Conservation (phyloP, 2,888 invertebrate species). For the Ormyrus rosae region DNA sequence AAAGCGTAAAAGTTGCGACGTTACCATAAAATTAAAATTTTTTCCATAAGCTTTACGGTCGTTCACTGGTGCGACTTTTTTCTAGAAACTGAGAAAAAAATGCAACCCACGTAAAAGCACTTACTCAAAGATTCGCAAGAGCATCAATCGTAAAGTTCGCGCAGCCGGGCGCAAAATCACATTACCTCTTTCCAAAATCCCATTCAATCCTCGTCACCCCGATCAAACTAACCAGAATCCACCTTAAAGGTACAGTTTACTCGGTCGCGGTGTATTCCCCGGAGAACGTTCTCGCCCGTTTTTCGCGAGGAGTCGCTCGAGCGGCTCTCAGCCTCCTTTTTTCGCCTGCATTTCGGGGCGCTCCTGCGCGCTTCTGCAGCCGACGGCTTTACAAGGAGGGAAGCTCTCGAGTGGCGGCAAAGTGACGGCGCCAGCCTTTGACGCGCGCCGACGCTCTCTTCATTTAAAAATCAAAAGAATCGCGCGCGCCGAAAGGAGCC, state of each 20-base stretch:
- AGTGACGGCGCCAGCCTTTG: constrained; percentile 9
- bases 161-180: no score
- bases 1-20: no score
- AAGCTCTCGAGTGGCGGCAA: constrained; percentile 18
- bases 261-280: not conserved
- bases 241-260: not conserved
- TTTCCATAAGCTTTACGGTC: no score
- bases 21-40: no score
- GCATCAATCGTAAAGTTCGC: no score
- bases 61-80: no score
- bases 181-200: no score
- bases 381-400: constrained; percentile 2
- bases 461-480: constrained; percentile 27
- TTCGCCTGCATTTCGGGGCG: not conserved
- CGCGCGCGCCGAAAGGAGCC: not conserved
- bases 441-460: constrained; percentile 1
- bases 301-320: not conserved
- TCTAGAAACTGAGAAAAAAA: no score
- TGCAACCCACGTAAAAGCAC: no score
- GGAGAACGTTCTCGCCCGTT: not conserved
- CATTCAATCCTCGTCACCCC: no score
- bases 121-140: no score
- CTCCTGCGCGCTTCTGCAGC: not conserved
- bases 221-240: no score
- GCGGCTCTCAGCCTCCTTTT: not conserved